Evolutionary conservation across 2,113 vertebrate genomes (phyloP), one percentile per base, ranked within the genome.

Genomic region (Zosterops japonicus): DNA sequence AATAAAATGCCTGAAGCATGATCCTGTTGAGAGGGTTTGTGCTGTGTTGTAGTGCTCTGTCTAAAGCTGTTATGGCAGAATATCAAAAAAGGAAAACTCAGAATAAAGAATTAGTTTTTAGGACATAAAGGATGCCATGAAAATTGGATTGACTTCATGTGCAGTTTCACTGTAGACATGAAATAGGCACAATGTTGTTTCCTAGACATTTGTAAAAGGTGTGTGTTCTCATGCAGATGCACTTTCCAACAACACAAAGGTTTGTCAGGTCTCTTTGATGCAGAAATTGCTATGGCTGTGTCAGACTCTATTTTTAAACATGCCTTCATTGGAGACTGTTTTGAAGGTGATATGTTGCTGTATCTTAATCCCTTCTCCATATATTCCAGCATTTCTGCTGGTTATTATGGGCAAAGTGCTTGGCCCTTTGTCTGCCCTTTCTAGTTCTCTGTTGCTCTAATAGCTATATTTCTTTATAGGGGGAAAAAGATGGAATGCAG

Each of bases 21-120:
- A 95, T 91, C 77, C 77, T 96, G 2, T 96, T 97, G 85, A 94
- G 83, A 94, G 76, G 78, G 91, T 96, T 95, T 96, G 60, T 69
- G 39, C 64, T 80, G 29, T 29, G 42, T 76, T 89, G 49, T 46
- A 35, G 35, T 93, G 46, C 49, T 75, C 83, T 96, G 71, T 89
- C 71, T 93, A 64, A 61, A 69, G 21, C 25, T 85, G 6, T 81
- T 93, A 63, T 22, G 55, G 70, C 17, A 87, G 52, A 87, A 87
- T 72, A 90, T 57, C 18, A 90, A 71, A 94, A 76, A 72, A 88
- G n/a, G 11, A 53, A 87, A 89, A 95, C 74, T 87, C 3, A 8
- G 67, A 87, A 65, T 81, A 85, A 94, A 49, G 46, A 69, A 80
- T 69, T 33, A 7, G 4, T 20, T 92, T 70, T 72, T 61, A 47